Percentiles rank a stretch among this genome's conserved stretches.
These are phyloP conservation scores for Noctua fimbriata DNA, from an alignment of 2,888 invertebrate species.

Conservation along the genomic window DNA sequence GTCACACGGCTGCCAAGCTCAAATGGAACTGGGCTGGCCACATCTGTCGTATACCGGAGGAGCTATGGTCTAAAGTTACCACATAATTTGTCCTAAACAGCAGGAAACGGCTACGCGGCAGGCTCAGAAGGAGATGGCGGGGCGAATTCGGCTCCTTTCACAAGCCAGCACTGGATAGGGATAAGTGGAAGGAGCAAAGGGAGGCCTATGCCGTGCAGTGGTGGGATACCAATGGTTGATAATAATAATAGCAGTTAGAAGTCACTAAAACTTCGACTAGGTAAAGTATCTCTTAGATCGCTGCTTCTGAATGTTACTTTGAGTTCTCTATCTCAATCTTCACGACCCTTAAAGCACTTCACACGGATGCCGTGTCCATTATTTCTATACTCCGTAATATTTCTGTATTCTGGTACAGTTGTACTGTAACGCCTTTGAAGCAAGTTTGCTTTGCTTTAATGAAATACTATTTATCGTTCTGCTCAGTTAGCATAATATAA, in stretches of 20 bases:
- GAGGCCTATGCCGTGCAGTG: too few relatives aligned
- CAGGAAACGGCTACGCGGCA: too few relatives aligned
- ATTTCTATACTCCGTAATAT: conserved; percentile 11
- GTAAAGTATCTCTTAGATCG: neutral
- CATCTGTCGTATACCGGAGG: too few relatives aligned
- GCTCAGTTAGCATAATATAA: conserved; percentile 52
- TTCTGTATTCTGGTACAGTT: conserved; percentile 37
- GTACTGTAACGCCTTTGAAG: conserved; percentile 46
- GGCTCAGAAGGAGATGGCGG: too few relatives aligned
- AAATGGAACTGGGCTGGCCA: too few relatives aligned
- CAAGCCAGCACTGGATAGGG: too few relatives aligned
- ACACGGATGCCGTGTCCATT: conserved; percentile 7
- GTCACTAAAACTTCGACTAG: neutral
- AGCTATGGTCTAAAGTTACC: too few relatives aligned
- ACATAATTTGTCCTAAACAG: too few relatives aligned
- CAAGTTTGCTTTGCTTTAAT: conserved; percentile 53
- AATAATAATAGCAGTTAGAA: neutral
- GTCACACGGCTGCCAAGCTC: too few relatives aligned
- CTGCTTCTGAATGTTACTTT: neutral
- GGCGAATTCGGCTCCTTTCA: too few relatives aligned
- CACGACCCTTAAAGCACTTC: neutral
- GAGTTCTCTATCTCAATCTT: neutral
- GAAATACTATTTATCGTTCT: conserved; percentile 60
- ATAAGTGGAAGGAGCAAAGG: too few relatives aligned
- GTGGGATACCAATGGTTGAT: too few relatives aligned